A percentile compares a stretch with the other conserved stretches of the same genome.
These are phyloP conservation scores for Elephas maximus DNA, from an alignment of 2,113 vertebrate species.

Conservation along the genomic window DNA sequence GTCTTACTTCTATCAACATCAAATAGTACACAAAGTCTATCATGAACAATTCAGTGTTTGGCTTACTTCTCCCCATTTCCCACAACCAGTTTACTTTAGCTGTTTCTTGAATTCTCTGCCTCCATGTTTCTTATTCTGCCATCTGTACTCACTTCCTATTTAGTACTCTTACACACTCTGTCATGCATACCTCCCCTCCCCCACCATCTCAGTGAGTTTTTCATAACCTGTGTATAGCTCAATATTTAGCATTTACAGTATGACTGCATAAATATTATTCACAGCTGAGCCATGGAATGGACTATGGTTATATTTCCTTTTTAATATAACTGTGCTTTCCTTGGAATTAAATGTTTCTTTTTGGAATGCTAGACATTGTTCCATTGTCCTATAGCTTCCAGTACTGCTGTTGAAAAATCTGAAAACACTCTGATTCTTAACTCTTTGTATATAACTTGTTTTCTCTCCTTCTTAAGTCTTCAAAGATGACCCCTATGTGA, in stretches of 20 bases:
- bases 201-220: neutral
- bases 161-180: neutral
- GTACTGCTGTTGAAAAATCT: neutral
- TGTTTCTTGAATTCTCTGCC: constrained; percentile 14
- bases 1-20: neutral
- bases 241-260: neutral
- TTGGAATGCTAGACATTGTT: neutral
- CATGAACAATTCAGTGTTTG: neutral
- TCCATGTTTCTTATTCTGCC: neutral
- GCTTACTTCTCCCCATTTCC: neutral
- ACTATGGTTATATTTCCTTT: neutral
- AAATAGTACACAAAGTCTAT: neutral
- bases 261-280: neutral
- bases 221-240: neutral
- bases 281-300: neutral
- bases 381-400: neutral
- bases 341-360: constrained; percentile 43
- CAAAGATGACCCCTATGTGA: neutral
- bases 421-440: neutral
- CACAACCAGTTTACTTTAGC: neutral
- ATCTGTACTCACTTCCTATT: neutral
- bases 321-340: constrained; percentile 24
- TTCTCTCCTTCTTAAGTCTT: neutral
- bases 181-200: neutral
- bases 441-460: neutral